Conservation (phyloP, 35 echinoderm and acorn worm genomes). For the Hemicentrotus pulcherrimus region DNA sequence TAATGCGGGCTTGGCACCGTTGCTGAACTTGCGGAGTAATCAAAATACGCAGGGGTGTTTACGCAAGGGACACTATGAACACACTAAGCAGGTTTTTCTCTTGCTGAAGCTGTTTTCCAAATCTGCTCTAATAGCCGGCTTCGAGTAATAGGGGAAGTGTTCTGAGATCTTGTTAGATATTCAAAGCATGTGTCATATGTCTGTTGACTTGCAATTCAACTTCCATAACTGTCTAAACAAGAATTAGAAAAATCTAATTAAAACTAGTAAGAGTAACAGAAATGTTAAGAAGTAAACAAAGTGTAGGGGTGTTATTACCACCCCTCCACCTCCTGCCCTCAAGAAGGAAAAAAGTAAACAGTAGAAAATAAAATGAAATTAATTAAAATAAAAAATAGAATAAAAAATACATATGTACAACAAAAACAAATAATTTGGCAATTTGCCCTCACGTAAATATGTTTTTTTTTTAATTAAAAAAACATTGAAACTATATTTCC, state of each 20-base stretch:
- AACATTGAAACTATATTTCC: too few relatives aligned
- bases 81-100: not conserved
- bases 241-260: not conserved
- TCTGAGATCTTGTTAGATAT: not conserved
- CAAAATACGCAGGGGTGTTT: conserved; percentile 19
- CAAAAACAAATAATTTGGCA: too few relatives aligned
- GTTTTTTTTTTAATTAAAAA: too few relatives aligned
- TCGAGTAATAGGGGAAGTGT: conserved; percentile 1
- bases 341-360: too few relatives aligned
- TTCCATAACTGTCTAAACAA: not conserved
- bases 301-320: too few relatives aligned
- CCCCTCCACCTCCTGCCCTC: too few relatives aligned
- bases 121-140: not conserved
- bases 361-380: too few relatives aligned
- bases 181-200: not conserved
- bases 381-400: too few relatives aligned
- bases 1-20: conserved; percentile 23
- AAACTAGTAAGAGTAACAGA: not conserved
- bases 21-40: not conserved
- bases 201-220: not conserved
- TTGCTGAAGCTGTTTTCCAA: not conserved
- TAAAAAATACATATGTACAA: too few relatives aligned
- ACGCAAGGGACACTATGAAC: conserved; percentile 1
- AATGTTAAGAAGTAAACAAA: too few relatives aligned
- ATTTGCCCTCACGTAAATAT: too few relatives aligned